These are phyloP conservation scores for Montipora capitata DNA, from an alignment of 92 coral and sea anemone species.

Conservation along the genomic window DNA sequence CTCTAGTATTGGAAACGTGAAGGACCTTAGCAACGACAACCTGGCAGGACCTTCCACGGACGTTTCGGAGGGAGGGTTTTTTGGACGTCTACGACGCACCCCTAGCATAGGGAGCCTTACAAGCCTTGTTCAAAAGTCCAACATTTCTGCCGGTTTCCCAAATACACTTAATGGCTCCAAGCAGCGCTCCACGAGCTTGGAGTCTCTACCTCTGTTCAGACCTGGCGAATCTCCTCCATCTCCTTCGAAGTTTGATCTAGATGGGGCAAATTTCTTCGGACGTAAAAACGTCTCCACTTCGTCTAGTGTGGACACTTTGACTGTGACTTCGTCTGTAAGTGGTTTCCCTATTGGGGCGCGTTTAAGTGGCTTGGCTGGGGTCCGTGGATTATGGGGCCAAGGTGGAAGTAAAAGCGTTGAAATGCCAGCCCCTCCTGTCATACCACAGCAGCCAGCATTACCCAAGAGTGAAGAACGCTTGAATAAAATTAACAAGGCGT, in stretches of 20 bases:
- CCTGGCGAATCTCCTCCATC: constrained; percentile 94
- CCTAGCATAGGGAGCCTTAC: constrained; percentile 94
- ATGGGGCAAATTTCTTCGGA: constrained; percentile 70
- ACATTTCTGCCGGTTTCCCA: constrained; percentile 69
- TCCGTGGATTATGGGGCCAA: constrained; percentile 86
- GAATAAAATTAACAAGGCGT: constrained; percentile 86
- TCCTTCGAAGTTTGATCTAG: constrained; percentile 85
- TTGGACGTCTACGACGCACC: constrained; percentile 84
- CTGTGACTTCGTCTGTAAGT: constrained; percentile 47
- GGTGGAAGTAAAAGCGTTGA: constrained; percentile 69
- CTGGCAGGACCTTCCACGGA: constrained; percentile 34
- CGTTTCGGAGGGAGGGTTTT: constrained; percentile 79
- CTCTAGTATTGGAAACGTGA: constrained; percentile 89
- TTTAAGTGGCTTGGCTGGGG: constrained; percentile 89
- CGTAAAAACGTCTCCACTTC: constrained; percentile 30
- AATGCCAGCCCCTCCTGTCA: constrained; percentile 42
- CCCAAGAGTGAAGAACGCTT: constrained; percentile 81
- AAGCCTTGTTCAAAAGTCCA: constrained; percentile 79
- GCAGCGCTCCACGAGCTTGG: constrained; percentile 90
- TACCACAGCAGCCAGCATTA: neutral
- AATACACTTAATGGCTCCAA: constrained; percentile 57
- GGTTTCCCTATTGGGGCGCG: constrained; percentile 81
- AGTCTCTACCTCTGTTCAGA: constrained; percentile 74
- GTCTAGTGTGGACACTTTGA: constrained; percentile 35
- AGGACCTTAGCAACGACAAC: constrained; percentile 80